phyloP scores from a whole-genome alignment of 2,113 vertebrate species.

The Alces alces region DNA sequence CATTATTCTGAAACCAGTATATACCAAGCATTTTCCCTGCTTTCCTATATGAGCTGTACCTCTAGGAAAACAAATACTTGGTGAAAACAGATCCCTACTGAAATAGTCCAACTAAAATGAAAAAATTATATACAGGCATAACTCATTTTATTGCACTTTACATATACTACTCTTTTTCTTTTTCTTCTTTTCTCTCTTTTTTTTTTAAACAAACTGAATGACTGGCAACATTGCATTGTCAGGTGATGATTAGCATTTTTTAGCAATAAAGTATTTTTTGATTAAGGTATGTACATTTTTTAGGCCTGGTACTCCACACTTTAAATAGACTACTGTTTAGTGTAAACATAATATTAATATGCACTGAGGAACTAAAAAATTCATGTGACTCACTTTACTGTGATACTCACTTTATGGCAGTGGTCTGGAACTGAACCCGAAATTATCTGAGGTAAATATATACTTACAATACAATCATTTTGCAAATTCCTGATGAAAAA shows the following conservation, averaged over 20 bases:
- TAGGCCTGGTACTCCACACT: background rate
- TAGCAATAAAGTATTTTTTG: background rate
- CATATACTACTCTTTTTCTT: background rate
- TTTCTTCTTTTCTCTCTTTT: background rate
- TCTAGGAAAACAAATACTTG: background rate
- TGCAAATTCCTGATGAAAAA: background rate
- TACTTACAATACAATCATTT: background rate
- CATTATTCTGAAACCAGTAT: background rate
- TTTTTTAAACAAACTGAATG: background rate
- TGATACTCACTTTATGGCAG: background rate
- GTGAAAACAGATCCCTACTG: background rate
- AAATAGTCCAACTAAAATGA: constrained; percentile 1
- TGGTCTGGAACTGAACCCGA: background rate
- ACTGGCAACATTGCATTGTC: background rate
- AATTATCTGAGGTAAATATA: background rate
- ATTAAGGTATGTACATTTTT: background rate
- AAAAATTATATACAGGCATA: background rate
- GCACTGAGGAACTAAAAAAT: background rate
- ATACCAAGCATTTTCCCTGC: background rate
- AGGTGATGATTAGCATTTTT: background rate
- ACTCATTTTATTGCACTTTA: background rate
- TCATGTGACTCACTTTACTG: background rate
- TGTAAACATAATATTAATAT: background rate
- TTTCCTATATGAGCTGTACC: background rate
- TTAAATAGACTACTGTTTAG: background rate